A percentile compares a stretch with the other conserved stretches of the same genome.
Evolutionary conservation across 2,888 invertebrate species (phyloP).

Genomic region (Pheosia tremula): DNA sequence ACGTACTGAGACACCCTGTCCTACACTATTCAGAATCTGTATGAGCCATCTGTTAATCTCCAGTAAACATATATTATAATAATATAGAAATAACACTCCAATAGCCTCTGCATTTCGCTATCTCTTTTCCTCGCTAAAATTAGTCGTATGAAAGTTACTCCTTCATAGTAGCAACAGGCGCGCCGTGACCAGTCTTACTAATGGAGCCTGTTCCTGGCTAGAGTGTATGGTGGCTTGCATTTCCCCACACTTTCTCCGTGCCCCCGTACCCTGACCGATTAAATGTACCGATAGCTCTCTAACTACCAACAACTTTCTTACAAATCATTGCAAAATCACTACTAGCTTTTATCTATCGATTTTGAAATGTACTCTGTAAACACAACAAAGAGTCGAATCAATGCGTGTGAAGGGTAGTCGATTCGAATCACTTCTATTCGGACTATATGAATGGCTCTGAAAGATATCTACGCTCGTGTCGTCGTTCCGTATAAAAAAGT

Average conservation of each 20-base stretch:
- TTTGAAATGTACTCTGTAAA: no score
- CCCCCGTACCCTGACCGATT: constrained; percentile 28
- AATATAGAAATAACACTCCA: constrained; percentile 7
- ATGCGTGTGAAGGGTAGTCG: no score
- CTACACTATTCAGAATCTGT: no score
- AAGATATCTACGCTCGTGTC: no score
- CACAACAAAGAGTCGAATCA: no score
- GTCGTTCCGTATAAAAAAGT: no score
- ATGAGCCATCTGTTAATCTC: no score
- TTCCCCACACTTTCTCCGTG: constrained; percentile 59
- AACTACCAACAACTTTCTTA: constrained; percentile 14
- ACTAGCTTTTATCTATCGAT: constrained; percentile 7
- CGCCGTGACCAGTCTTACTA: constrained; percentile 60
- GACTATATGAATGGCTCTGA: no score
- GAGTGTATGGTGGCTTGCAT: constrained; percentile 25
- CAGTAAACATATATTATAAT: not conserved
- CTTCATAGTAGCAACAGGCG: constrained; percentile 33
- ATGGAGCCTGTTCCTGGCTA: constrained; percentile 44
- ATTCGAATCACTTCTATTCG: no score
- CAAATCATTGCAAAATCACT: constrained; percentile 10
- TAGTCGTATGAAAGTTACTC: constrained; percentile 51
- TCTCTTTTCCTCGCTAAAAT: constrained; percentile 22
- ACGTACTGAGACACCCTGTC: no score
- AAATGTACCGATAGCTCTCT: constrained; percentile 20
- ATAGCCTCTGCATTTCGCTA: constrained; percentile 8